A percentile compares a stretch with the other conserved stretches of the same genome.
phyloP scores from a whole-genome alignment of 2,797 vertebrate genomes.

The Chiloscyllium punctatum region DNA sequence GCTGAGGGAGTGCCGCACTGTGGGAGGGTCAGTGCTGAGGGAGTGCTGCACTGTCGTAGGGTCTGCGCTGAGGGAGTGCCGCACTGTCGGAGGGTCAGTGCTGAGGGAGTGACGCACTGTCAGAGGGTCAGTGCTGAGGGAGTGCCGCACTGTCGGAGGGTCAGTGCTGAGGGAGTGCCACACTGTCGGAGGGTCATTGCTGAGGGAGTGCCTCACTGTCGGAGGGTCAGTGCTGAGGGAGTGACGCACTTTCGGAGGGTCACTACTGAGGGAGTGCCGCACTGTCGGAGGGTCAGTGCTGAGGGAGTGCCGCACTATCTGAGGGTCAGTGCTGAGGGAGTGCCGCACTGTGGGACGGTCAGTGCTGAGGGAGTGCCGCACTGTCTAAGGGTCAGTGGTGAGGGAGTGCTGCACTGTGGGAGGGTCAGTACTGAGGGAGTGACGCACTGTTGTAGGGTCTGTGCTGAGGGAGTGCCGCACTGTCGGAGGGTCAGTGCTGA shows the following conservation, averaged over 20 bases:
- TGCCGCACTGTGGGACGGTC: not conserved
- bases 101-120: too few relatives aligned
- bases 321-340: not conserved
- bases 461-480: not conserved
- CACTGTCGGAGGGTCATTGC: too few relatives aligned
- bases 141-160: too few relatives aligned
- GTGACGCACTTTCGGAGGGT: not conserved
- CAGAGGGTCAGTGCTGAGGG: too few relatives aligned
- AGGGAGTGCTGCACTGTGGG: not conserved
- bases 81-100: too few relatives aligned
- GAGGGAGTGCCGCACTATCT: not conserved
- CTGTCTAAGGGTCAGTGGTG: not conserved
- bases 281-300: not conserved
- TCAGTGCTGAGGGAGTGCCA: too few relatives aligned
- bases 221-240: too few relatives aligned
- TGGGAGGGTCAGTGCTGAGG: too few relatives aligned
- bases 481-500: not conserved
- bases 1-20: too few relatives aligned
- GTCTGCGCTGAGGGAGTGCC: too few relatives aligned
- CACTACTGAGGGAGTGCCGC: not conserved
- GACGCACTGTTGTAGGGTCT: not conserved
- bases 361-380: not conserved
- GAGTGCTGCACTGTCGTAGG: too few relatives aligned
- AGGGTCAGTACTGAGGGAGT: not conserved
- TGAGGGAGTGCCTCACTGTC: too few relatives aligned